A percentile compares a stretch with the other conserved stretches of the same genome.
Conservation (phyloP, 2,113 vertebrate genomes). For the Athene cunicularia region DNA sequence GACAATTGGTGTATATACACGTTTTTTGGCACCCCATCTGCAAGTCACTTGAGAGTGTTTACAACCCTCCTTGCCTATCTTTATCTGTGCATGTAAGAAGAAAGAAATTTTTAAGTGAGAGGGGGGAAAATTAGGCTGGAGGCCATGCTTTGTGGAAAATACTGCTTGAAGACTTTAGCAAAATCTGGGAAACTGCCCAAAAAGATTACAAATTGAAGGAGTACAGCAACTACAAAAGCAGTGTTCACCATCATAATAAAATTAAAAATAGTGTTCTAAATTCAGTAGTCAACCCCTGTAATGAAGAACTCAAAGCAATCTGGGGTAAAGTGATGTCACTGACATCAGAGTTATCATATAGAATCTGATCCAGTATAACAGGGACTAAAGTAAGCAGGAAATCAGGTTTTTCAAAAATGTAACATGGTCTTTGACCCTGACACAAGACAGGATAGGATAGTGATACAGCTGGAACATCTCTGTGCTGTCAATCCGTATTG, state of each 20-base stretch:
- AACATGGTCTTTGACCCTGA: neutral
- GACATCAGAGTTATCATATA: neutral
- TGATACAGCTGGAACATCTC: neutral
- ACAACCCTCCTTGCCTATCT: too few species aligned
- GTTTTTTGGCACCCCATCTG: too few species aligned
- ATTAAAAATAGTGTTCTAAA: neutral
- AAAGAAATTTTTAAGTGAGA: neutral
- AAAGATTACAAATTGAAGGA: neutral
- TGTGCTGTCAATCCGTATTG: neutral
- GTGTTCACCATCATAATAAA: accelerated
- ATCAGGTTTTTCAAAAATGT: neutral
- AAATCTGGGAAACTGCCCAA: neutral
- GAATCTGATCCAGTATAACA: neutral
- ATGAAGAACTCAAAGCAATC: neutral
- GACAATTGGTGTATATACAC: too few species aligned
- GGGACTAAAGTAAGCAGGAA: neutral
- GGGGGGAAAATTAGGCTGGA: neutral
- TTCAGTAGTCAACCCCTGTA: neutral
- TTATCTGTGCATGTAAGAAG: neutral
- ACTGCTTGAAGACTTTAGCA: neutral
- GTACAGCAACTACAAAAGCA: neutral
- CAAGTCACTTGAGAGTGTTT: too few species aligned
- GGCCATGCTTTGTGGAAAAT: neutral
- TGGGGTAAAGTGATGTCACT: neutral
- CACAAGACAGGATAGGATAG: neutral